phyloP scores from a whole-genome alignment of 2,888 invertebrate genomes.

The Lordiphosa andalusiaca region DNA sequence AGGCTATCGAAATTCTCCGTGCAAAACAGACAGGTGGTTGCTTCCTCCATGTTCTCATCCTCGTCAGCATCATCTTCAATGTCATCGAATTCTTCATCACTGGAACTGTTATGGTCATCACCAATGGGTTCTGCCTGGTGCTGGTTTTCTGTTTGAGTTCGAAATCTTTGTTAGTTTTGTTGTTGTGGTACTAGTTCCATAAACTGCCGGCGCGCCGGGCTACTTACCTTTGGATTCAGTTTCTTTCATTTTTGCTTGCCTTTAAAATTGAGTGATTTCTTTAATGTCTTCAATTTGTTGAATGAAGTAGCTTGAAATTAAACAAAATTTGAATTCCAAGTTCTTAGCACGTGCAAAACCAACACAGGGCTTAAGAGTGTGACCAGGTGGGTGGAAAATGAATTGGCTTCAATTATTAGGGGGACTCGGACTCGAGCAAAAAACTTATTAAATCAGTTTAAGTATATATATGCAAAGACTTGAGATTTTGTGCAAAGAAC shows the following conservation, averaged over 20 bases:
- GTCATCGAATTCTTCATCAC: constrained; percentile 55
- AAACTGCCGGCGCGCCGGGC: too few relatives aligned
- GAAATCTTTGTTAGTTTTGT: background rate
- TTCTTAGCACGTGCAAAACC: too few relatives aligned
- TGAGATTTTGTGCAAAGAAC: too few relatives aligned
- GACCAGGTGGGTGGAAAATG: too few relatives aligned
- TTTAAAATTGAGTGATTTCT: background rate
- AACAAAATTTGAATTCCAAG: too few relatives aligned
- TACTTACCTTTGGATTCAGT: constrained; percentile 9
- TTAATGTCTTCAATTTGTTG: background rate
- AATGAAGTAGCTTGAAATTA: too few relatives aligned
- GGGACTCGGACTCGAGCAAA: too few relatives aligned
- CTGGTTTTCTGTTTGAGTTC: constrained; percentile 1
- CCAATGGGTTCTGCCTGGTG: background rate
- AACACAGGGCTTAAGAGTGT: too few relatives aligned
- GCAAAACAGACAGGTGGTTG: constrained; percentile 87
- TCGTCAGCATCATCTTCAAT: constrained; percentile 69
- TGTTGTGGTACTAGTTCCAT: background rate
- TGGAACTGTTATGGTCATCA: constrained; percentile 33
- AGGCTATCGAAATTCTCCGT: constrained; percentile 83
- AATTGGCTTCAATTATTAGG: too few relatives aligned
- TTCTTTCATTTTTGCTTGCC: constrained; percentile 21
- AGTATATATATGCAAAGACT: too few relatives aligned
- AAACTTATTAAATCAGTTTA: too few relatives aligned
- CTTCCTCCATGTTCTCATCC: constrained; percentile 80